Evolutionary conservation across 2,113 vertebrate genomes (phyloP).

Genomic region (Isurus oxyrinchus): DNA sequence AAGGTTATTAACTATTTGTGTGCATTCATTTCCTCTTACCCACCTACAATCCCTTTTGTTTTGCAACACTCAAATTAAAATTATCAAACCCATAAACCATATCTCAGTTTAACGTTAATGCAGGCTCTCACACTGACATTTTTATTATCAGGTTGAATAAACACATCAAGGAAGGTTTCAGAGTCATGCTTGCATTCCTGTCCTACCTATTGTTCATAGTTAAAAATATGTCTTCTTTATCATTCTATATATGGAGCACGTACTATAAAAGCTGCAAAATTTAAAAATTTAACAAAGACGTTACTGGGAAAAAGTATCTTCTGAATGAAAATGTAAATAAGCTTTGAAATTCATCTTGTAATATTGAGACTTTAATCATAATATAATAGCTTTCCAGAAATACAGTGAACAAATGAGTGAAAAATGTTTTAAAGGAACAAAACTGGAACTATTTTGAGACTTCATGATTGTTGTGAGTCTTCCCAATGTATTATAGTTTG

Average conservation of each 20-base stretch:
- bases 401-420: not conserved
- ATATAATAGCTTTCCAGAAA: not conserved
- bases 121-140: not conserved
- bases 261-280: not conserved
- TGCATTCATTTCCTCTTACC: conserved; percentile 4
- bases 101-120: not conserved
- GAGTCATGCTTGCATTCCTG: not conserved
- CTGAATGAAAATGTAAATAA: not conserved
- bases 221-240: not conserved
- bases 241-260: not conserved
- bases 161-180: not conserved
- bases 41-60: not conserved
- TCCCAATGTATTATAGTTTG: not conserved
- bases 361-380: not conserved
- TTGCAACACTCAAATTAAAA: not conserved
- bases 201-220: not conserved
- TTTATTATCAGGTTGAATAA: not conserved
- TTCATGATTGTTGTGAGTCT: not conserved
- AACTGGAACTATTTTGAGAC: not conserved
- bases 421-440: not conserved
- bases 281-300: not conserved
- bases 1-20: not conserved
- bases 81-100: not conserved
- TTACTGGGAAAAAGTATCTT: not conserved
- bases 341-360: not conserved